phyloP scores from a whole-genome alignment of 92 coral and sea anemone species.

The Bergia sp. region DNA sequence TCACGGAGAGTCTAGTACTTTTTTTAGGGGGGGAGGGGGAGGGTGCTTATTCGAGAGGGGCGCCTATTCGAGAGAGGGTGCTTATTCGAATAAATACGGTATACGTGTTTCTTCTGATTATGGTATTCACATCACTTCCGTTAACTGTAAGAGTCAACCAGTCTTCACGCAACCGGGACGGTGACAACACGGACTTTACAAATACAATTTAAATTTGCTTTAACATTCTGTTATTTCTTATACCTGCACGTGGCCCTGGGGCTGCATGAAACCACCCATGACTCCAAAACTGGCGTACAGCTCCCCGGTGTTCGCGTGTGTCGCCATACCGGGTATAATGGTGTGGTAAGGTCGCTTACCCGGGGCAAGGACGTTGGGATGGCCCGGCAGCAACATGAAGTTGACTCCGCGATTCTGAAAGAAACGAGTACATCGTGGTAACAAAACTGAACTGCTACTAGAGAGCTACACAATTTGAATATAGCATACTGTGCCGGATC shows the following conservation, averaged over 20 bases:
- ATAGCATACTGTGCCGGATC: neutral
- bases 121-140: too few relatives aligned
- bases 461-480: neutral
- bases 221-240: neutral
- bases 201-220: neutral
- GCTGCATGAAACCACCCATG: slow-evolving; percentile 99
- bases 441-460: neutral
- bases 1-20: too few relatives aligned
- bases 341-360: slow-evolving; percentile 94
- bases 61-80: too few relatives aligned
- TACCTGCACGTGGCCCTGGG: slow-evolving; percentile 99
- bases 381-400: slow-evolving; percentile 77
- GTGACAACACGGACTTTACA: too few relatives aligned
- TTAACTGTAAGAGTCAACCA: too few relatives aligned
- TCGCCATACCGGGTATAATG: slow-evolving; percentile 97
- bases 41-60: too few relatives aligned
- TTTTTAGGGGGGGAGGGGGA: too few relatives aligned
- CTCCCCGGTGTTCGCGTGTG: slow-evolving; percentile 76
- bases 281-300: slow-evolving; percentile 97
- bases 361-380: slow-evolving; percentile 82
- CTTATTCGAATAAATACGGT: too few relatives aligned
- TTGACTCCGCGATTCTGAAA: slow-evolving; percentile 88
- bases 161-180: too few relatives aligned
- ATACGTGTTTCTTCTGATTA: too few relatives aligned
- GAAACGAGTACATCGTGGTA: neutral